Base-by-base conservation (phyloP, 2,888 invertebrate species). In the Mesorhabditis sp. region DNA sequence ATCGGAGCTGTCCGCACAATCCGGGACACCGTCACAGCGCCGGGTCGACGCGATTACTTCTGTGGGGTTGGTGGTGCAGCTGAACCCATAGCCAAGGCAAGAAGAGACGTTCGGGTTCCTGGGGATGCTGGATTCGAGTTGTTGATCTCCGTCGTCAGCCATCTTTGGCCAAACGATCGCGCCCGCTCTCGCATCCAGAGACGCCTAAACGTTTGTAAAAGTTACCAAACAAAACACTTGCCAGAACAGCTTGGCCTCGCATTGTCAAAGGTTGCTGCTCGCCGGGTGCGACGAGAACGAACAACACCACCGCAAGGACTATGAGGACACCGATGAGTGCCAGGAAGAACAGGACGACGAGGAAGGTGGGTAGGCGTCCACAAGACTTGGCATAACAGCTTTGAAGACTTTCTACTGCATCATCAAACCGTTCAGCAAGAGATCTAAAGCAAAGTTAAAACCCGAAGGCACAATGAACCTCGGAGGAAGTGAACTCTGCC, bases 21-120 rank as follows among this genome's bases (percentile, higher is more conserved):
- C 58, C 7, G 58, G 58, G 10, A 50, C 58, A n/a, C 58, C 58
- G n/a, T 50, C 58, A 50, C 58, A 50, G n/a, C 58, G 58, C n/a
- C n/a, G 58, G n/a, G n/a, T 10, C n/a, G n/a, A 50, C 58, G n/a
- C n/a, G 58, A 50, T 50, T 13, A 50, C 7, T 10, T n/a, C 7
- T 13, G 1, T n/a, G 10, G 58, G 58, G 7, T n/a, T 10, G n/a
- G 58, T 13, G 10, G n/a, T 50, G 58, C 58, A 50, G 10, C 10
- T 13, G 58, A 50, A 50, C 7, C 58, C 58, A 50, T 13, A 50
- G 58, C 58, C 58, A 13, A n/a, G 58, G n/a, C 58, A 50, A 13
- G 7, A 13, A n/a, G 7, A 10, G 10, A 50, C 58, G n/a, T 50
- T 50, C 28, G 28, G 28, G 28, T 28, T 28, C 28, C 28, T 28